Conservation (phyloP, 2,113 vertebrate genomes). For the Centropristis striata region DNA sequence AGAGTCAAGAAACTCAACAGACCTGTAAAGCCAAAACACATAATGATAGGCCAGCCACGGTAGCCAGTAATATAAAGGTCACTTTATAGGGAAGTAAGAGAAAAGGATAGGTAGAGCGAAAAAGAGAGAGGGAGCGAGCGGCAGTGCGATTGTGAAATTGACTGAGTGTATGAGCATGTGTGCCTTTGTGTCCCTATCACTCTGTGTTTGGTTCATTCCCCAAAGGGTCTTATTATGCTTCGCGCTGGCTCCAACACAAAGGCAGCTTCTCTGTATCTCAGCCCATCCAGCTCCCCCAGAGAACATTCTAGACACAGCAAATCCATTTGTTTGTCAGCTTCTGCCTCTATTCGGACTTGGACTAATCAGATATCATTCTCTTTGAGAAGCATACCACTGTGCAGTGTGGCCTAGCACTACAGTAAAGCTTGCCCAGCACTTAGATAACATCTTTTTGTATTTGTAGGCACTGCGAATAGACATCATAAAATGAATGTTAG, state of each 20-base stretch:
- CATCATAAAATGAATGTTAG: constrained; percentile 28
- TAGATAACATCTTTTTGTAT: constrained; percentile 63
- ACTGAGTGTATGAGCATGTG: constrained; percentile 76
- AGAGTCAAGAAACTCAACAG: constrained; percentile 30
- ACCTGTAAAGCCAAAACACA: constrained; percentile 33
- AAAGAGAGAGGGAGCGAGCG: constrained; percentile 19
- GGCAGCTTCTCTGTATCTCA: constrained; percentile 72
- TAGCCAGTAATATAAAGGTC: constrained; percentile 58
- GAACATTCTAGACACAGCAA: constrained; percentile 78
- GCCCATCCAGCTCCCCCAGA: constrained; percentile 75
- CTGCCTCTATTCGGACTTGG: constrained; percentile 58
- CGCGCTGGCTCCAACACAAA: constrained; percentile 74
- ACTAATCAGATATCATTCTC: constrained; percentile 81
- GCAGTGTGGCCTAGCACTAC: constrained; percentile 42
- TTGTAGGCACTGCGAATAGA: constrained; percentile 16
- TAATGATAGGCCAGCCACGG: constrained; percentile 30
- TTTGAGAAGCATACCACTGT: constrained; percentile 62
- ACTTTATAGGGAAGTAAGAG: constrained; percentile 39
- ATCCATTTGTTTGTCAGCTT: constrained; percentile 84
- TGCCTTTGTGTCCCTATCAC: constrained; percentile 76
- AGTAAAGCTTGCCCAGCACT: constrained; percentile 46
- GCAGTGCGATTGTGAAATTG: constrained; percentile 66
- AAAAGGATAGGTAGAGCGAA: constrained; percentile 9
- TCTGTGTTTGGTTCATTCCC: constrained; percentile 80
- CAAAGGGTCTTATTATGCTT: constrained; percentile 84